Conservation (phyloP, 1,140 invertebrate genomes). For the Drosophila parvula region DNA sequence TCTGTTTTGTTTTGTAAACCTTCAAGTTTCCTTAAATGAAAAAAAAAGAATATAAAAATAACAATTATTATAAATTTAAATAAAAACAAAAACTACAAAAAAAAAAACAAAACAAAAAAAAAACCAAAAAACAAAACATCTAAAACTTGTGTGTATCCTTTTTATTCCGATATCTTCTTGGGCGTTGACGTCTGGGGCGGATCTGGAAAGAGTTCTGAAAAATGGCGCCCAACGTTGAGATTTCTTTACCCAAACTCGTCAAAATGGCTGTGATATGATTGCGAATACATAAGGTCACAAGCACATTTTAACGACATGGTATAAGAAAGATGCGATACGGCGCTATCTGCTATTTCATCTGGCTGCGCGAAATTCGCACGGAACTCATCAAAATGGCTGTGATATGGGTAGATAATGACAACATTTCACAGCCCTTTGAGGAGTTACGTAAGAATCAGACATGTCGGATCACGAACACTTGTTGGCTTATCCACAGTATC, state of each 20-base stretch:
- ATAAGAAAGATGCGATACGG: conserved; percentile 68
- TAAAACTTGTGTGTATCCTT: conserved; percentile 59
- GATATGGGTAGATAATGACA: conserved; percentile 74
- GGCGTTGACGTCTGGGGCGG: conserved; percentile 18
- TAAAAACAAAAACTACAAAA: conserved; percentile 74
- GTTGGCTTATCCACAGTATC: conserved; percentile 38
- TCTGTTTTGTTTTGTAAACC: conserved; percentile 83
- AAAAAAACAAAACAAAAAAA: conserved; percentile 66
- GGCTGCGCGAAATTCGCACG: conserved; percentile 52
- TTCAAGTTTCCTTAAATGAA: conserved; percentile 82
- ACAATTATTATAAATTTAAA: conserved; percentile 80
- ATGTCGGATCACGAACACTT: conserved; percentile 58
- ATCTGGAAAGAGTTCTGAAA: neutral
- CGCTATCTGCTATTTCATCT: neutral
- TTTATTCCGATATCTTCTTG: conserved; percentile 19
- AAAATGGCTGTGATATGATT: conserved; percentile 84
- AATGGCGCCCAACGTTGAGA: conserved; percentile 57
- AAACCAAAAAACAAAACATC: conserved; percentile 61
- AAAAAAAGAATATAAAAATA: conserved; percentile 68
- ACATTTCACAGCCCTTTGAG: conserved; percentile 84
- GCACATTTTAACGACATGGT: conserved; percentile 84
- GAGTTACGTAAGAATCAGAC: conserved; percentile 80
- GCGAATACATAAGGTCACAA: conserved; percentile 76
- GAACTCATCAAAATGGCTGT: conserved; percentile 84
- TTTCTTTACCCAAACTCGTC: conserved; percentile 84